Evolutionary conservation across 2,113 vertebrate genomes (phyloP).

Genomic region (Canis aureus): DNA sequence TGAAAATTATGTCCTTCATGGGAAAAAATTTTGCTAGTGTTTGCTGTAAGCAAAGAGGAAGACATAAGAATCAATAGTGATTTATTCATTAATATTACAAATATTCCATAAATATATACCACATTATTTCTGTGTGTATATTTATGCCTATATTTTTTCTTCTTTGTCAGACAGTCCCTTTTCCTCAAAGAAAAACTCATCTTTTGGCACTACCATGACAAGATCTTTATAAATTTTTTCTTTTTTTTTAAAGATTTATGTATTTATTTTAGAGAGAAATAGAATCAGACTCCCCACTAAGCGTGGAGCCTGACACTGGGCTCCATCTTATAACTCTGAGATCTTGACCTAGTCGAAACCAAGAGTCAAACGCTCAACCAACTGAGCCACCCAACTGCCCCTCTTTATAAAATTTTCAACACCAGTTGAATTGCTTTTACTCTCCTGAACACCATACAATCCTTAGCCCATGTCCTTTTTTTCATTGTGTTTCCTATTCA

Average conservation of each 20-base stretch:
- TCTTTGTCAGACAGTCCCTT: not conserved
- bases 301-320: not conserved
- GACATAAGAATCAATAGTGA: not conserved
- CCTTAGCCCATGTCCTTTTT: not conserved
- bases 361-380: not conserved
- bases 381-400: not conserved
- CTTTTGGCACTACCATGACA: not conserved
- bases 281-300: not conserved
- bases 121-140: not conserved
- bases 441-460: not conserved
- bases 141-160: not conserved
- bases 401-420: not conserved
- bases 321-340: not conserved
- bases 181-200: not conserved
- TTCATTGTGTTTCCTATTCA: not conserved
- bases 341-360: not conserved
- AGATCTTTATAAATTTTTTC: not conserved
- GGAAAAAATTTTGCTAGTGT: not conserved
- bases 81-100: not conserved
- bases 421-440: not conserved
- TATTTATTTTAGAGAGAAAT: not conserved
- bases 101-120: not conserved
- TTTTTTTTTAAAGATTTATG: not conserved
- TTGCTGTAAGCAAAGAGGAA: not conserved
- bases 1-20: conserved; percentile 18